Evolutionary conservation across 2,888 invertebrate species (phyloP).

Genomic region (Colletes collaris): DNA sequence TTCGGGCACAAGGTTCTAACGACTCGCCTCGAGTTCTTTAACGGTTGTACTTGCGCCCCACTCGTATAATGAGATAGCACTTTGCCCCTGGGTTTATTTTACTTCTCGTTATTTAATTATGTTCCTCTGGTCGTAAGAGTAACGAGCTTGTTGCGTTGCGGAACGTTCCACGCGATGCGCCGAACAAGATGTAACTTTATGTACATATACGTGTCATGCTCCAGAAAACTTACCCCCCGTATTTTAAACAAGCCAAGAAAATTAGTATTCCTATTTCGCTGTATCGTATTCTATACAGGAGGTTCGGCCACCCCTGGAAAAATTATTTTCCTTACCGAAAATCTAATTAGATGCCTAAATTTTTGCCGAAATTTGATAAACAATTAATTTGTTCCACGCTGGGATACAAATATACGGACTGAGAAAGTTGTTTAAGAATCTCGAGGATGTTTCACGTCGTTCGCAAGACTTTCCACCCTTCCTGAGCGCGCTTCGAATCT

Average conservation of each 20-base stretch:
- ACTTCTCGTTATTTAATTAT: conserved; percentile 24
- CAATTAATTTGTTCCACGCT: conserved; percentile 60
- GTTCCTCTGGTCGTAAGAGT: neutral
- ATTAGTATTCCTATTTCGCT: too few species aligned
- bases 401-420: conserved; percentile 35
- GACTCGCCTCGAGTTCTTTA: conserved; percentile 35
- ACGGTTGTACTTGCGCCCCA: conserved; percentile 8
- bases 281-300: too few species aligned
- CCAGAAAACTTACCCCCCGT: neutral
- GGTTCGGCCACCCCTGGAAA: too few species aligned
- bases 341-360: too few species aligned
- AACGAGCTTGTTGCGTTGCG: conserved; percentile 21
- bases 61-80: conserved; percentile 8
- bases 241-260: neutral
- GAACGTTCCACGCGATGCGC: neutral
- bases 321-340: neutral
- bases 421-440: conserved; percentile 60
- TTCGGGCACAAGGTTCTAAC: conserved; percentile 20
- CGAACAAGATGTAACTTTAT: neutral
- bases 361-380: neutral
- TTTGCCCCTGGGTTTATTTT: neutral
- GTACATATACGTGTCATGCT: too few species aligned
- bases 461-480: conserved; percentile 46
- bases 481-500: conserved; percentile 63
- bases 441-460: conserved; percentile 40